Percentiles rank a stretch among this genome's conserved stretches.
phyloP scores from a whole-genome alignment of 2,113 vertebrate species.

The Zonotrichia leucophrys region DNA sequence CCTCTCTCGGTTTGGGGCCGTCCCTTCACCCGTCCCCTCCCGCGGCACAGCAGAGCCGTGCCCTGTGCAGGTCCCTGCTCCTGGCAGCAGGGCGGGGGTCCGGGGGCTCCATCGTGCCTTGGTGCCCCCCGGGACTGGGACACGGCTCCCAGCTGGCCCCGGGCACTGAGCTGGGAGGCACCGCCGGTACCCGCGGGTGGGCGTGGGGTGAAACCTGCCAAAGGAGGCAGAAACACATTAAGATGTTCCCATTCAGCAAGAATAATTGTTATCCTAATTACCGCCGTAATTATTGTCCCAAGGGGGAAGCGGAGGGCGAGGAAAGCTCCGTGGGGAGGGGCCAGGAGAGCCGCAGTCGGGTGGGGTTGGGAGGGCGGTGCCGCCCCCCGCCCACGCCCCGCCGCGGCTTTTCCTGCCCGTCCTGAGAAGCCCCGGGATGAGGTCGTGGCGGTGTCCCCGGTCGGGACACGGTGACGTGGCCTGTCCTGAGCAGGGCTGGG shows the following conservation, averaged over 20 bases:
- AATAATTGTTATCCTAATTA: slow-evolving; percentile 36
- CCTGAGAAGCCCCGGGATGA: background rate
- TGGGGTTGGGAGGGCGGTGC: background rate
- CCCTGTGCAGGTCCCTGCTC: background rate
- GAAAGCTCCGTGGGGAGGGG: background rate
- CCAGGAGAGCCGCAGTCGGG: background rate
- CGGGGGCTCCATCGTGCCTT: accelerated
- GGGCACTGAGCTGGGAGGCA: background rate
- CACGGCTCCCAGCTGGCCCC: background rate
- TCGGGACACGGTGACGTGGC: accelerated
- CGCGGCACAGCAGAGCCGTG: accelerated
- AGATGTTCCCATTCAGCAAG: slow-evolving; percentile 3
- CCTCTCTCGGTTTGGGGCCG: background rate
- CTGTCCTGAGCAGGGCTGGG: accelerated
- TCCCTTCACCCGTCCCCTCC: accelerated
- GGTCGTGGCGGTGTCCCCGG: accelerated
- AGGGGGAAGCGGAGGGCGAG: background rate
- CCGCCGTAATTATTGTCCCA: background rate
- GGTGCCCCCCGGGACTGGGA: accelerated
- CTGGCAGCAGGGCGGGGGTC: background rate
- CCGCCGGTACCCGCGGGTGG: background rate
- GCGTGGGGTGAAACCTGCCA: background rate
- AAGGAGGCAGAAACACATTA: background rate
- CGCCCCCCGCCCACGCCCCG: background rate
- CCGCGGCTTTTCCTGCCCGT: background rate